Percentiles rank a stretch among this genome's conserved stretches.
These are phyloP conservation scores for Coracopsis vasa DNA, from an alignment of 2,113 vertebrate genomes.

Conservation along the genomic window DNA sequence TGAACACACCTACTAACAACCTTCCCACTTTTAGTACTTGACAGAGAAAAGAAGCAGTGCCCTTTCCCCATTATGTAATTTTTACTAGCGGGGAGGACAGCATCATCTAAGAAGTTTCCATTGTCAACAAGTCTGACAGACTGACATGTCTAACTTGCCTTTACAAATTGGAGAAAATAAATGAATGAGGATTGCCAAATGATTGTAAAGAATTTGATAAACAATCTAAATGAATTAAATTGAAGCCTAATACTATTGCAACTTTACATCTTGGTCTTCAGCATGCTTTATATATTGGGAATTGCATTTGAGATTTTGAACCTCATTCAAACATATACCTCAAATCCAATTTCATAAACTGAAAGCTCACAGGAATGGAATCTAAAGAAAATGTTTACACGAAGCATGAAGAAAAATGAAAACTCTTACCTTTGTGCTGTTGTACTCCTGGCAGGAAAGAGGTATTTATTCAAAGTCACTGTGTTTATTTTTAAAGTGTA, in stretches of 20 bases:
- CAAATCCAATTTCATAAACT: neutral
- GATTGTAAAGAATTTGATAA: neutral
- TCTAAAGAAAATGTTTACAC: neutral
- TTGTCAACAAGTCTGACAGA: neutral
- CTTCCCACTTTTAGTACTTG: neutral
- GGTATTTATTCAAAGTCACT: neutral
- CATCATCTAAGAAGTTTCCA: neutral
- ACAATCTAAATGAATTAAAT: neutral
- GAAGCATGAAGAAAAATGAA: neutral
- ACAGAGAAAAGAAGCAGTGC: neutral
- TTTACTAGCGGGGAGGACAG: neutral
- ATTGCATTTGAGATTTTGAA: neutral
- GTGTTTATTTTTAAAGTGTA: neutral
- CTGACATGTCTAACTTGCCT: neutral
- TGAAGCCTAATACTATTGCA: neutral
- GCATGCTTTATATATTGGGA: neutral
- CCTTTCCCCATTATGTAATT: neutral
- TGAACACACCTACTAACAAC: neutral
- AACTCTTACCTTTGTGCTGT: neutral
- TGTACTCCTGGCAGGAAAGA: neutral
- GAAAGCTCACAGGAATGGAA: neutral
- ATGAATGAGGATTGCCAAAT: neutral
- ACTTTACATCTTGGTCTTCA: neutral
- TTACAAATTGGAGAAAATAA: neutral
- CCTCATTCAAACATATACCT: neutral